Evolutionary conservation across 2,113 vertebrate species (phyloP).

Genomic region (Sigmodon hispidus): DNA sequence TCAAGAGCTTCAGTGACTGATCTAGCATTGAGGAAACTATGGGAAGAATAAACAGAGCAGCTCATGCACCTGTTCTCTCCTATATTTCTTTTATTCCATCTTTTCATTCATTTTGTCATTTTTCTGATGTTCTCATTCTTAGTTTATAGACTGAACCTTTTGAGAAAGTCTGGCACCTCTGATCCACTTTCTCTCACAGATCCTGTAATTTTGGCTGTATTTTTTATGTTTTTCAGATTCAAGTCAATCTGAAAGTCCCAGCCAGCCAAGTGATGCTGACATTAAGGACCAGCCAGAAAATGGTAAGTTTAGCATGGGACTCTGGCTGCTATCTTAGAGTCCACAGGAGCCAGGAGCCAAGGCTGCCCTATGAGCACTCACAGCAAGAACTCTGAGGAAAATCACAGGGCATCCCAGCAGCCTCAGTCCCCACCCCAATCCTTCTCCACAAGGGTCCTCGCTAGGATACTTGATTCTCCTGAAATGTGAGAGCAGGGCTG

Average conservation of each 20-base stretch:
- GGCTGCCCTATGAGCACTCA: background rate
- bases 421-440: background rate
- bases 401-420: background rate
- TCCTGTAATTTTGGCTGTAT: constrained; percentile 89
- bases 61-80: background rate
- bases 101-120: constrained; percentile 69
- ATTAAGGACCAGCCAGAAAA: constrained; percentile 99
- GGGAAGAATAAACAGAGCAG: background rate
- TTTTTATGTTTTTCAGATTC: constrained; percentile 93
- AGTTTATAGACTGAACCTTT: constrained; percentile 80
- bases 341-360: background rate
- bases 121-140: constrained; percentile 73
- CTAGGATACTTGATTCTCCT: background rate
- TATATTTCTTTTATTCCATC: background rate
- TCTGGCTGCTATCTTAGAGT: constrained; percentile 57
- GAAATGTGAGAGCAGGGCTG: background rate
- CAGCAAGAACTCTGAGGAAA: background rate
- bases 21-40: background rate
- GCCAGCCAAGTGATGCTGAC: constrained; percentile 96
- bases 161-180: constrained; percentile 85
- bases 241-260: constrained; percentile 98
- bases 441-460: background rate
- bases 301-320: constrained; percentile 89
- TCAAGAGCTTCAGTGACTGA: constrained; percentile 72
- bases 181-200: constrained; percentile 84